A percentile compares a stretch with the other conserved stretches of the same genome.
Evolutionary conservation across 2,113 vertebrate species (phyloP).

Genomic region (Mellivora capensis): DNA sequence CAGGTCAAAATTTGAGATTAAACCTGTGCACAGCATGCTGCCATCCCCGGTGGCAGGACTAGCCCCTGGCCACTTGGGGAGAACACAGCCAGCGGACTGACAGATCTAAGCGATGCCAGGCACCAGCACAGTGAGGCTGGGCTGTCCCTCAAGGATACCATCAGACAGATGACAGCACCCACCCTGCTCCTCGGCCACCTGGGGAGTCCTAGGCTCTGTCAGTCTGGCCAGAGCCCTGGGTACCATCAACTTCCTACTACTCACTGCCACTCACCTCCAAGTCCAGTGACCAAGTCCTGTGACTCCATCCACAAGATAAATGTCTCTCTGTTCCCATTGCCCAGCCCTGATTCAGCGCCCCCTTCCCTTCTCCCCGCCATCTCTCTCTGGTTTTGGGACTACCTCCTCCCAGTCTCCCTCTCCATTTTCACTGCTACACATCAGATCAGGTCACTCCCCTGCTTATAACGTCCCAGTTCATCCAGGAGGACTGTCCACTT

Average conservation of each 20-base stretch:
- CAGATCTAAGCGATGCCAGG: not conserved
- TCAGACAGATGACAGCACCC: not conserved
- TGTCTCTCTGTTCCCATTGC: not conserved
- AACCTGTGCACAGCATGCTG: not conserved
- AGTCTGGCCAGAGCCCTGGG: not conserved
- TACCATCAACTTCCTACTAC: not conserved
- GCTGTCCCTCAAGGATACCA: not conserved
- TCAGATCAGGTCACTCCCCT: not conserved
- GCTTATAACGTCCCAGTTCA: not conserved
- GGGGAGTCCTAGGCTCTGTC: too few relatives aligned
- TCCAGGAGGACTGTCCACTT: not conserved
- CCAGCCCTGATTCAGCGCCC: not conserved
- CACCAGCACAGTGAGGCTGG: not conserved
- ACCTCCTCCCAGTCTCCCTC: not conserved
- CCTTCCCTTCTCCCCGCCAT: accelerated
- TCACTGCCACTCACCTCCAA: not conserved
- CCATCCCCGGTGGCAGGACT: not conserved
- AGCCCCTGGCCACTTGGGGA: too few relatives aligned
- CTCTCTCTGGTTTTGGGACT: not conserved
- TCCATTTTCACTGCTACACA: not conserved
- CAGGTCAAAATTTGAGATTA: not conserved
- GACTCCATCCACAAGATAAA: not conserved
- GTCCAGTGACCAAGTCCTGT: not conserved
- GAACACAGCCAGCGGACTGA: not conserved
- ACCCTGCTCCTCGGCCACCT: not conserved